phyloP scores from a whole-genome alignment of 2,888 invertebrate species.

The Pilophorus perplexus region DNA sequence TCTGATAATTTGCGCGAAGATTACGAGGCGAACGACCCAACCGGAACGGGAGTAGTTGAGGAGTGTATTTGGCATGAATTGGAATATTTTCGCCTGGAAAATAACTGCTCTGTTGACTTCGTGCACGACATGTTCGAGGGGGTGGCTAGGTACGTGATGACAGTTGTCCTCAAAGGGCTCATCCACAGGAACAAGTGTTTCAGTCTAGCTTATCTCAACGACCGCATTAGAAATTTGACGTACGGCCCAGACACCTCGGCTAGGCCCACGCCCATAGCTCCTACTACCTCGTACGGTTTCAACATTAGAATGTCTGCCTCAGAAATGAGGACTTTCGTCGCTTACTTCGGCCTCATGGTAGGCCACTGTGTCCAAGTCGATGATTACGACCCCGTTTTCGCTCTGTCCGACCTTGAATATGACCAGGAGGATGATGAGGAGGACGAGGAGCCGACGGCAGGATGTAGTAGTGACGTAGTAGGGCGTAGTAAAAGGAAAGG shows the following conservation, averaged over 20 bases:
- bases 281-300: too few species aligned
- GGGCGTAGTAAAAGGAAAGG: too few species aligned
- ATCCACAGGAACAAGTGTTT: not conserved
- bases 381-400: too few species aligned
- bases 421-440: too few species aligned
- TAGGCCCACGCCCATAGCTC: too few species aligned
- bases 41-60: not conserved
- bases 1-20: not conserved
- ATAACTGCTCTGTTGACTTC: slow-evolving; percentile 7
- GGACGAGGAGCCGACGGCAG: too few species aligned
- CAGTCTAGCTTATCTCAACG: not conserved
- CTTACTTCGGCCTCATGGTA: too few species aligned
- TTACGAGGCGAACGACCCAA: not conserved
- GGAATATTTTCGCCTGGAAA: not conserved
- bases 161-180: not conserved
- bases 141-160: not conserved
- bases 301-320: too few species aligned
- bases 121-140: slow-evolving; percentile 10
- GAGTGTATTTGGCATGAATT: not conserved
- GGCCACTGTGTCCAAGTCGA: too few species aligned
- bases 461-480: too few species aligned
- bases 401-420: too few species aligned
- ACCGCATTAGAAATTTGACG: not conserved
- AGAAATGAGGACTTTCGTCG: too few species aligned
- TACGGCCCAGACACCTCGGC: not conserved